These are phyloP conservation scores for Philopotamus ludificatus DNA, from an alignment of 1,140 invertebrate genomes.

Conservation along the genomic window DNA sequence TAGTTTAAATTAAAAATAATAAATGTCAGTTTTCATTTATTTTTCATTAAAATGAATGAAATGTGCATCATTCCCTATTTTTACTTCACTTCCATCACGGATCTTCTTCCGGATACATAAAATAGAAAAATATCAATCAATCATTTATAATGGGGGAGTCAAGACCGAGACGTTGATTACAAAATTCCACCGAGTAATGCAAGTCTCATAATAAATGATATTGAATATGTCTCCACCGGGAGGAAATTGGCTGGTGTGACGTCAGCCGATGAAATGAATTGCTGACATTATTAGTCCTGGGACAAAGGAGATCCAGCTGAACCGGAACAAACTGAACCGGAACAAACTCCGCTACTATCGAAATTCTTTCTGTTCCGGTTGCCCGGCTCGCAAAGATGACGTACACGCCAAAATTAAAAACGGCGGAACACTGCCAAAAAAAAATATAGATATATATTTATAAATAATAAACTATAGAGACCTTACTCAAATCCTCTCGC, in stretches of 20 bases:
- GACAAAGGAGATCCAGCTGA: not conserved
- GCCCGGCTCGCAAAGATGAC: too few relatives aligned
- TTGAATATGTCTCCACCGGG: not conserved
- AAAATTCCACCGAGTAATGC: not conserved
- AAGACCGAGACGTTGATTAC: not conserved
- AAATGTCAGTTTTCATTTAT: too few relatives aligned
- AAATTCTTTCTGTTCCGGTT: not conserved
- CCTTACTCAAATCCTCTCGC: too few relatives aligned
- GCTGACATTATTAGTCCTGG: slow-evolving; percentile 4
- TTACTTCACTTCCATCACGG: too few relatives aligned
- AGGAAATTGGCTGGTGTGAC: slow-evolving; percentile 9
- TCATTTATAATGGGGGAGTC: not conserved
- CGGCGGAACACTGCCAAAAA: too few relatives aligned
- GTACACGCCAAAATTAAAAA: too few relatives aligned
- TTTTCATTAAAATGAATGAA: too few relatives aligned
- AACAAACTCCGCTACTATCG: not conserved
- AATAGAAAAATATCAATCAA: not conserved
- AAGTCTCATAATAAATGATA: not conserved
- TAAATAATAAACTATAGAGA: too few relatives aligned
- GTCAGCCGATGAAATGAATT: slow-evolving; percentile 5
- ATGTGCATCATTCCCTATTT: too few relatives aligned
- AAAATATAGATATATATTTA: too few relatives aligned
- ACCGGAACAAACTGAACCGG: not conserved
- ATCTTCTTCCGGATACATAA: too few relatives aligned
- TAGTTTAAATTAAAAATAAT: too few relatives aligned